phyloP scores from a whole-genome alignment of 2,113 vertebrate genomes.

The Kryptolebias marmoratus region DNA sequence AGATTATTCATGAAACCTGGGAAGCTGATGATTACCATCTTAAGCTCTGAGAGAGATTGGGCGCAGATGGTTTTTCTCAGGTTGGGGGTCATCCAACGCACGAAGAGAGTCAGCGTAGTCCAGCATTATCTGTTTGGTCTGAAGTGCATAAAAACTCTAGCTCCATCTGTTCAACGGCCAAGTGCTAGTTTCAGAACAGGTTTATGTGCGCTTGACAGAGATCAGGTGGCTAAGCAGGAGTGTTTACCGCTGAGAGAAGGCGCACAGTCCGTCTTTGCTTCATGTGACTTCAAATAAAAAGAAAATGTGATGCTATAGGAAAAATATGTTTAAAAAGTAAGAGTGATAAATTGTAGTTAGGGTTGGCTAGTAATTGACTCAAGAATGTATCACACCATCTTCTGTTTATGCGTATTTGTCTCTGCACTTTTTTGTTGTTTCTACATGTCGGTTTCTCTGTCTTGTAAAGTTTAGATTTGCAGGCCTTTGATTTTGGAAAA shows the following conservation, averaged over 20 bases:
- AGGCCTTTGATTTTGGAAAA: conserved; percentile 49
- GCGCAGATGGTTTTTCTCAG: conserved; percentile 52
- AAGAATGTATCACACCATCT: conserved; percentile 28
- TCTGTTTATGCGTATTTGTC: conserved; percentile 37
- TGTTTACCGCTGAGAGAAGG: conserved; percentile 16
- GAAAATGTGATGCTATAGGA: background rate
- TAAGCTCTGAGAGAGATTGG: background rate
- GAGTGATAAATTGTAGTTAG: background rate
- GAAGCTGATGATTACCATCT: background rate
- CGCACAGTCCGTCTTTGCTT: background rate
- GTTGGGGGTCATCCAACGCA: background rate
- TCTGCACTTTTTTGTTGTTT: conserved; percentile 29
- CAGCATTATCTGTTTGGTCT: conserved; percentile 33
- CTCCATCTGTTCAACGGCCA: conserved; percentile 51
- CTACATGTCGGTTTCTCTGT: conserved; percentile 29
- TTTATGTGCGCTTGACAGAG: conserved; percentile 26
- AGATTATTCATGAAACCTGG: conserved; percentile 1
- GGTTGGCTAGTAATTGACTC: background rate
- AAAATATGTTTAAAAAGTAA: background rate
- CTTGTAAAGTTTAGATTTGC: conserved; percentile 44
- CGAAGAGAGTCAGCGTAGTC: background rate
- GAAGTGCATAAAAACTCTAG: conserved; percentile 42
- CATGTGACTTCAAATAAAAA: background rate
- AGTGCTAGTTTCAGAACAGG: conserved; percentile 12
- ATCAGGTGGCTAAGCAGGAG: conserved; percentile 12